phyloP scores from a whole-genome alignment of 2,113 vertebrate genomes.

The Lagopus leucura region DNA sequence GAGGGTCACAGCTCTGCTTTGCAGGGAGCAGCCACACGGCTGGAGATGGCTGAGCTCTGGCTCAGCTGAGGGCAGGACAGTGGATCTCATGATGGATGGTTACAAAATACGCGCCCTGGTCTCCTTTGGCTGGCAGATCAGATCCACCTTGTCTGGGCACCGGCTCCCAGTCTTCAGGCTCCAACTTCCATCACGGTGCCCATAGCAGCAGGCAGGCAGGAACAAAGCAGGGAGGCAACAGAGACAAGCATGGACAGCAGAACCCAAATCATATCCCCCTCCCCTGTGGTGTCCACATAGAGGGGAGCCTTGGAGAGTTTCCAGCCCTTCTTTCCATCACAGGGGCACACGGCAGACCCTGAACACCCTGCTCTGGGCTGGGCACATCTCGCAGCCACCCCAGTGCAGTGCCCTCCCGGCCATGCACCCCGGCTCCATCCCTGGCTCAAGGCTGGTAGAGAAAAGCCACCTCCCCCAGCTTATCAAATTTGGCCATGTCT shows the following conservation, averaged over 20 bases:
- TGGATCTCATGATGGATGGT: rapidly evolving
- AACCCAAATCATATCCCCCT: not conserved
- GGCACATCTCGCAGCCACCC: not conserved
- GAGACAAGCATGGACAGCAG: not conserved
- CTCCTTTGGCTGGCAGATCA: not conserved
- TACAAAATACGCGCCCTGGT: rapidly evolving
- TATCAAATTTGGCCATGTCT: slow-evolving; percentile 74
- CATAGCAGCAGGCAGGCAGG: rapidly evolving
- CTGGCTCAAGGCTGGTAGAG: rapidly evolving
- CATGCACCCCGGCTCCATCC: not conserved
- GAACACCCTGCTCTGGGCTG: not conserved
- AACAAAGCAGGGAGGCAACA: not conserved
- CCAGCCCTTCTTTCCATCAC: not conserved
- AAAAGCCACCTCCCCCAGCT: slow-evolving; percentile 1
- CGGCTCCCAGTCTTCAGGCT: not conserved
- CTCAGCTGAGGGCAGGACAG: rapidly evolving
- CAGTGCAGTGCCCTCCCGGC: too few species aligned
- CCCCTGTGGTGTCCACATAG: not conserved
- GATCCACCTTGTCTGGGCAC: not conserved
- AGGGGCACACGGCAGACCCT: not conserved
- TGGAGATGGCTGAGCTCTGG: rapidly evolving
- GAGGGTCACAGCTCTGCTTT: rapidly evolving
- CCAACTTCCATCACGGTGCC: not conserved
- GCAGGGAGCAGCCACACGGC: not conserved
- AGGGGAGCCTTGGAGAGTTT: rapidly evolving